Conservation (phyloP, 2,797 vertebrate species). For the Oreortyx pictus region DNA sequence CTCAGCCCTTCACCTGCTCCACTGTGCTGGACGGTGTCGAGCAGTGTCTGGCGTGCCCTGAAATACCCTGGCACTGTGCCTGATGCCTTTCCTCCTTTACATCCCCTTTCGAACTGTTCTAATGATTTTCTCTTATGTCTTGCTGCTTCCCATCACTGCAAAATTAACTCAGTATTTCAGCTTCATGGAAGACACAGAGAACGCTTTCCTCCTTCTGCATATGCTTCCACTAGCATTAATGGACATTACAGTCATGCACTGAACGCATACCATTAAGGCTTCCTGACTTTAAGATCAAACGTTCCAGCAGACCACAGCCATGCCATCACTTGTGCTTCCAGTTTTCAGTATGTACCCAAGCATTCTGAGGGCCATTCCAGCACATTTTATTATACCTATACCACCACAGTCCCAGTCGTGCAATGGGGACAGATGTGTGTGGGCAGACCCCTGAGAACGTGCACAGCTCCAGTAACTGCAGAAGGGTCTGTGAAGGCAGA, state of each 20-base stretch:
- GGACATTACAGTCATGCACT: conserved; percentile 40
- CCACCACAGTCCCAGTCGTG: background rate
- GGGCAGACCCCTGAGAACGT: background rate
- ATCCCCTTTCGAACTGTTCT: background rate
- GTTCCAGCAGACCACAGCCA: conserved; percentile 23
- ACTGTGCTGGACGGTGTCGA: background rate
- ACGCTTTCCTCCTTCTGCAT: background rate
- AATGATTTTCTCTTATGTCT: background rate
- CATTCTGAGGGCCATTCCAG: background rate
- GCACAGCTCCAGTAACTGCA: background rate
- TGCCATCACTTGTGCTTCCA: conserved; percentile 42
- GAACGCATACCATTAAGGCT: conserved; percentile 29
- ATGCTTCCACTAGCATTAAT: conserved; percentile 49
- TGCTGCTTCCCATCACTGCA: conserved; percentile 25
- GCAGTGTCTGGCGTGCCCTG: background rate
- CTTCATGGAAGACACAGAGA: background rate
- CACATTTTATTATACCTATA: background rate
- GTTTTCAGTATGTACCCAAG: conserved; percentile 19
- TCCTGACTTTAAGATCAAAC: conserved; percentile 60
- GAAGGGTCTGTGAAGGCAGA: background rate
- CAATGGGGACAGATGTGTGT: background rate
- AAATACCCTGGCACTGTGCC: background rate
- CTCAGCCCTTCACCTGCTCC: background rate
- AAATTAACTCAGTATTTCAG: conserved; percentile 18
- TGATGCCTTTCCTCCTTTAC: background rate